Percentiles rank a stretch among this genome's conserved stretches.
Conservation (phyloP, 30 jellyfish, hydroid and myxozoan species). For the Chrysaora quinquecirrha region DNA sequence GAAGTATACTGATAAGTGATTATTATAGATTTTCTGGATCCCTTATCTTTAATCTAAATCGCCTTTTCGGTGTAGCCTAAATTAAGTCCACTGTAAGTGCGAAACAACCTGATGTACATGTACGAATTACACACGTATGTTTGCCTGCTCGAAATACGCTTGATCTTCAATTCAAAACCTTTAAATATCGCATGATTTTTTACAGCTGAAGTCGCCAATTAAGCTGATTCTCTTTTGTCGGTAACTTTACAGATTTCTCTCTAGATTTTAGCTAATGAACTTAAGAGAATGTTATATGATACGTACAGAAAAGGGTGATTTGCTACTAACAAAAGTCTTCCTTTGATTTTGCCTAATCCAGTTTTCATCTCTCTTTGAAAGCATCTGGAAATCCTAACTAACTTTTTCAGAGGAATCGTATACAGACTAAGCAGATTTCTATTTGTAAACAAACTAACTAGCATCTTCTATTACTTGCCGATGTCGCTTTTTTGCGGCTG, state of each 20-base stretch:
- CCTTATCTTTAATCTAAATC: no score
- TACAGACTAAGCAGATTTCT: conserved; percentile 66
- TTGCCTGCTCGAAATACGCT: no score
- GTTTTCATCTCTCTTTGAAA: conserved; percentile 68
- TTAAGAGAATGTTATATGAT: conserved; percentile 49
- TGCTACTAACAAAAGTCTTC: conserved; percentile 62
- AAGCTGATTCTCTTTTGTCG: conserved; percentile 58
- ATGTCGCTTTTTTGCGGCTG: conserved; percentile 40
- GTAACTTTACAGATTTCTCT: conserved; percentile 74
- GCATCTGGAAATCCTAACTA: conserved; percentile 43
- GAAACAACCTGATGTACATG: no score
- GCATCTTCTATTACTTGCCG: conserved; percentile 59
- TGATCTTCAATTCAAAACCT: no score
- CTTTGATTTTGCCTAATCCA: conserved; percentile 73
- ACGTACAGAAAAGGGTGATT: conserved; percentile 58
- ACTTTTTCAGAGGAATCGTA: conserved; percentile 47
- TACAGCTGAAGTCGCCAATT: conserved; percentile 80
- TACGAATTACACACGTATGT: no score
- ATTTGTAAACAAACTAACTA: conserved; percentile 59
- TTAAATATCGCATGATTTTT: no score
- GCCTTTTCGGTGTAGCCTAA: no score
- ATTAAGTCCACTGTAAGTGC: no score
- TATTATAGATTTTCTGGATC: no score
- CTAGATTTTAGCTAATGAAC: conserved; percentile 70
- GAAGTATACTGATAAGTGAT: no score